These are phyloP conservation scores for Trichonephila clavata DNA, from an alignment of 1,140 invertebrate genomes.

Conservation along the genomic window DNA sequence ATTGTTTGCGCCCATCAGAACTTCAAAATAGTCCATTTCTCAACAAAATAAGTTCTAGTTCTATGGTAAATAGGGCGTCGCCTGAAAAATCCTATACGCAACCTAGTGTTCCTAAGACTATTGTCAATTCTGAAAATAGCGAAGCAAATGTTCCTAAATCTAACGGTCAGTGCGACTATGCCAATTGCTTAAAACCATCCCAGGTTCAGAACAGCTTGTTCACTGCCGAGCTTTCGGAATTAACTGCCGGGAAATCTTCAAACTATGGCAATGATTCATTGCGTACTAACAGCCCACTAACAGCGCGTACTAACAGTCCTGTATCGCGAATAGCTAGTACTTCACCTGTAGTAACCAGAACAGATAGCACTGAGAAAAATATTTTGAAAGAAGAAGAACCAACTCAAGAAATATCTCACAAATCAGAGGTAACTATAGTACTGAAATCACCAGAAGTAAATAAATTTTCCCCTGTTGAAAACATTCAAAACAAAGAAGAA, in stretches of 20 bases:
- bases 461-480: not conserved
- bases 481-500: not conserved
- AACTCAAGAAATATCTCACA: not conserved
- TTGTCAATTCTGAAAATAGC: not conserved
- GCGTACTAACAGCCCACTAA: constrained; percentile 31
- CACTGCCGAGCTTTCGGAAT: constrained; percentile 56
- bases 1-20: constrained; percentile 53
- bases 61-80: not conserved
- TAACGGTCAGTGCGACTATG: constrained; percentile 54
- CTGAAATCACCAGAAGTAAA: constrained; percentile 4
- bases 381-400: not conserved
- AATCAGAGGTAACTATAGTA: constrained; percentile 49
- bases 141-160: not conserved
- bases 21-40: constrained; percentile 65
- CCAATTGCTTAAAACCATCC: constrained; percentile 63
- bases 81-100: not conserved
- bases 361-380: not conserved
- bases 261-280: not conserved
- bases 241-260: constrained; percentile 40
- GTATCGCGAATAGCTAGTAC: not conserved
- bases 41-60: constrained; percentile 43
- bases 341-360: not conserved
- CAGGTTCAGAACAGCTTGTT: constrained; percentile 66
- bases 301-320: constrained; percentile 26
- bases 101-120: not conserved